Base-by-base conservation (phyloP, 2,888 invertebrate genomes). In the Tinea semifulvella region DNA sequence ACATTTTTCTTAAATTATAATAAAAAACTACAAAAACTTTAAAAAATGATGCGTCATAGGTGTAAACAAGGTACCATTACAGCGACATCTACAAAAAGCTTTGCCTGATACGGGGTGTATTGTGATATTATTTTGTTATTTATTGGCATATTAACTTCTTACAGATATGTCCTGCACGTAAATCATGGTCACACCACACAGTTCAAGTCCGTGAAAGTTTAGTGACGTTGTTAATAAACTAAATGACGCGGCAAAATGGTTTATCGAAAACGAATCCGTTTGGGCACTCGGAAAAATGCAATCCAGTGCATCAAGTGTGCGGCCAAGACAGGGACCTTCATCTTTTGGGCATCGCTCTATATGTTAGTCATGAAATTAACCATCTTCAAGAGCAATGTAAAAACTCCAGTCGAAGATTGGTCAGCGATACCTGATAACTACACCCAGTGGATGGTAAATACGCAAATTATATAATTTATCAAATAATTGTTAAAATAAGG, bases 281-380 rank as follows among this genome's bases (percentile, higher is more conserved):
- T 65, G 55, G 65, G 60, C 56, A 53, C 74, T 49, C 70, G 63
- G 60, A 59, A 64, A 56, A 70, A 69, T 52, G 63, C 62, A 8
- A 66, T 60, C 49, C 63, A 72, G 31, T 76, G 70, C 57, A 55
- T 79, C 53, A 65, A 70, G 58, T 81, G 82, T 56, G 69, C 74
- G 46, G 79, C 71, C 47, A 82, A 82, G 55, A 77, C 77, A 2
- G 58, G 61, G 22, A 77, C 80, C 10, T 79, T 82, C 53, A 51
- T 82, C 46, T 75, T 81, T 51, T 81, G 81, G 80, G 77, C 75
- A 26, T 61, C 69, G 6, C 55, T 80, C 3, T 81, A 81, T 48
- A 63, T 81, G 61, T 53, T 74, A 27, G 77, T 76, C 46, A 74
- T 82, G 77, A 80, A 69, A 59, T 62, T 80, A 65, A 80, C 82